Evolutionary conservation across 2,797 vertebrate species (phyloP).

Genomic region (Rhadinocentrus ornatus): DNA sequence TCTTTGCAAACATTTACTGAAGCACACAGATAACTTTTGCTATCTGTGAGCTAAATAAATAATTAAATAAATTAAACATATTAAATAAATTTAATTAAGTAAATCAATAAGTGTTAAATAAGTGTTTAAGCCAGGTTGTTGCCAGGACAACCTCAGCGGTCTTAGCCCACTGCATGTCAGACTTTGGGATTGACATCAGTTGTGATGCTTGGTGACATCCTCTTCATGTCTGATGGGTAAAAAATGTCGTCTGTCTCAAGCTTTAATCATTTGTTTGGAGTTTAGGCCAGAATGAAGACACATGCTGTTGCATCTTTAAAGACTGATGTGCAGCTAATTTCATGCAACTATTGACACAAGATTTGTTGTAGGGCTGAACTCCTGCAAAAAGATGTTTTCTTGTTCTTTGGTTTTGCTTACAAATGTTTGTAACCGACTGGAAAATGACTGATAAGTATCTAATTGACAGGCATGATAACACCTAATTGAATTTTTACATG

Average conservation of each 20-base stretch:
- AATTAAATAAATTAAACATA: too few relatives aligned
- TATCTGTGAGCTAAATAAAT: too few relatives aligned
- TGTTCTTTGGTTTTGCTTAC: too few relatives aligned
- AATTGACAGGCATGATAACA: too few relatives aligned
- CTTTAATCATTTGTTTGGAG: constrained; percentile 14
- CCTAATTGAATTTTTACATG: too few relatives aligned
- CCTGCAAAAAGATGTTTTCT: neutral
- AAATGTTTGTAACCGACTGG: too few relatives aligned
- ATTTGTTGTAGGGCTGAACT: neutral
- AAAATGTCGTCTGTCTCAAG: constrained; percentile 40
- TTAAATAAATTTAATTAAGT: too few relatives aligned
- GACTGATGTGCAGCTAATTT: neutral
- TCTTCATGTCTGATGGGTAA: constrained; percentile 44
- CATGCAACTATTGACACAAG: constrained; percentile 1
- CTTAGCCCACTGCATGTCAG: constrained; percentile 12
- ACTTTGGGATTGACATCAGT: constrained; percentile 29
- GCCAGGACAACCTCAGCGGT: constrained; percentile 29
- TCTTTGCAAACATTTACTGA: too few relatives aligned
- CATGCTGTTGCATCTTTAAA: constrained; percentile 6
- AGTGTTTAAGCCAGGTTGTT: constrained; percentile 8
- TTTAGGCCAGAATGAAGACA: constrained; percentile 3
- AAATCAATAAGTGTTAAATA: too few relatives aligned
- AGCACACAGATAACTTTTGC: too few relatives aligned
- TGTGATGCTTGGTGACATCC: constrained; percentile 52
- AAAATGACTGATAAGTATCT: too few relatives aligned